These are phyloP conservation scores for Lasiurus borealis DNA, from an alignment of 2,113 vertebrate genomes.

Conservation along the genomic window DNA sequence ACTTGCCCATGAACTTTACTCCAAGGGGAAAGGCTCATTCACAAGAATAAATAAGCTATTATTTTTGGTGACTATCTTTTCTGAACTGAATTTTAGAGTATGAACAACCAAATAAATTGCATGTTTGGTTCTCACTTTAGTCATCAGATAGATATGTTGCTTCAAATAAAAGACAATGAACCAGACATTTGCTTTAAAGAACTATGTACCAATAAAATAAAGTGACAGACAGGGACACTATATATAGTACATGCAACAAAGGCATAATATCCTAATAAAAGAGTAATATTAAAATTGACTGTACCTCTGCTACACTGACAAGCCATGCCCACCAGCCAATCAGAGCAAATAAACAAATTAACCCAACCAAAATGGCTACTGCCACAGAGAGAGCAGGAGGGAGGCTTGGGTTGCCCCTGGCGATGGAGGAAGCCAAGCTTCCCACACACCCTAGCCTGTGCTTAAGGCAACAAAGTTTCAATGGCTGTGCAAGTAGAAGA, in stretches of 20 bases:
- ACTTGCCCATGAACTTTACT: not conserved
- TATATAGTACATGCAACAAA: not conserved
- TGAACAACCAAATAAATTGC: not conserved
- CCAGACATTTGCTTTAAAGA: slow-evolving; percentile 55
- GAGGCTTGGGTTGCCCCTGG: too few relatives aligned
- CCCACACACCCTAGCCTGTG: too few relatives aligned
- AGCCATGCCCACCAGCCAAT: too few relatives aligned
- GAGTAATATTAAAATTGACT: too few relatives aligned
- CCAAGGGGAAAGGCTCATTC: not conserved
- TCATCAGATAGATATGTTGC: not conserved
- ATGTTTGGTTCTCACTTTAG: not conserved
- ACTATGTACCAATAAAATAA: slow-evolving; percentile 31
- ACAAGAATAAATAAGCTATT: not conserved
- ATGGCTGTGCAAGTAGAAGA: too few relatives aligned
- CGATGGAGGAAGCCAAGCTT: too few relatives aligned
- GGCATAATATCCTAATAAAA: not conserved
- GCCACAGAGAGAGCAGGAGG: too few relatives aligned
- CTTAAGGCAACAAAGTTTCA: too few relatives aligned
- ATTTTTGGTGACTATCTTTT: not conserved
- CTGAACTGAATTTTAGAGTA: not conserved
- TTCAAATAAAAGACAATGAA: slow-evolving; percentile 54
- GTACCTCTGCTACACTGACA: too few relatives aligned
- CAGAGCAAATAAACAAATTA: too few relatives aligned
- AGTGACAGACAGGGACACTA: not conserved
- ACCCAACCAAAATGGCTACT: too few relatives aligned